Evolutionary conservation across 2,888 invertebrate genomes (phyloP), one percentile per base, ranked within the genome.

Genomic region (Eupelmus urozonus): DNA sequence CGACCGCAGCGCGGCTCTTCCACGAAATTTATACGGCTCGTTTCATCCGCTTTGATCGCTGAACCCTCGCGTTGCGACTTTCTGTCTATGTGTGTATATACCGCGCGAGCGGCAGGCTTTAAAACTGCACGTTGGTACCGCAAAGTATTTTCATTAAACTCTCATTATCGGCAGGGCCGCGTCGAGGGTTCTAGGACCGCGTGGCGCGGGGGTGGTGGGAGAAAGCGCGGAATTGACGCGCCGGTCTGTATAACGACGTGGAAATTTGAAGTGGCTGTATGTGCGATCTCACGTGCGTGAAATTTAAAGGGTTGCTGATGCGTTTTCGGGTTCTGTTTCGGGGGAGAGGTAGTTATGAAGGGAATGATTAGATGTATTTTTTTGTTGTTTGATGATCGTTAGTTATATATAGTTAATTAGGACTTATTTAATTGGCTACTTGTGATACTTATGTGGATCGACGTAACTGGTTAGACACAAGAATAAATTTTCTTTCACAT

Each of bases 131-230:
- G 62, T 27, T n/a, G 7, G 55, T n/a, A 16, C 49, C 60, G 18
- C 27, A 70, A 79, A 81, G 77, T 71, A 76, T 77, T 81, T 81
- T 77, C 81, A 81, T 79, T 77, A 81, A 81, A 79, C 51, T 74
- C 57, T 77, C 74, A 79, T 79, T 81, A 76, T 73, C 63, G 62
- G 23, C 45, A 18, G 23, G 20, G 13, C 9, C 55, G 29, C 23
- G 29, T 18, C 25, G 57, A 13, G 42, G 53, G 40, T 9, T 18
- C 40, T 34, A n/a, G n/a, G n/a, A 27, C n/a, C 40, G 7, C 23
- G 55, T 25, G 18, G 18, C 27, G 18, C 1, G 3, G 20, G 16
- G 34, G 62, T 62, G 34, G 34, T 72, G 13, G 20, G 51, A 25
- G 4, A n/a, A 51, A 23, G 34, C 25, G 23, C 25, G 18, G 13